A percentile compares a stretch with the other conserved stretches of the same genome.
Evolutionary conservation across 92 coral and sea anemone species (phyloP).

Genomic region (Umimayanthus chanpuru): DNA sequence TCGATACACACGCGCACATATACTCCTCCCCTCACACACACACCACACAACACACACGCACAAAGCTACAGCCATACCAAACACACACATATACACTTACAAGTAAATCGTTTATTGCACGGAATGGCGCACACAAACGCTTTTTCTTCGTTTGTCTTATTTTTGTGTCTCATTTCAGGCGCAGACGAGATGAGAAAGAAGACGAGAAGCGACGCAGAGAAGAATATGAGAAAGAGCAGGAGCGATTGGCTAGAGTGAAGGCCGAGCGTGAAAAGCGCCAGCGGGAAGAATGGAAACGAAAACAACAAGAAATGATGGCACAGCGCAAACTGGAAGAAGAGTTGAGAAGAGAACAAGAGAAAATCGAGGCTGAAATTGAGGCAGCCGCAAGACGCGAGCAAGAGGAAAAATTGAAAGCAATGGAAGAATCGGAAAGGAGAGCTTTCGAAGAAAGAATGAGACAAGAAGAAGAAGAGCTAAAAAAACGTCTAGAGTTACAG

Average conservation of each 20-base stretch:
- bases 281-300: constrained; percentile 90
- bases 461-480: constrained; percentile 84
- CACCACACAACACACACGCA: neutral
- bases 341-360: constrained; percentile 82
- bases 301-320: constrained; percentile 81
- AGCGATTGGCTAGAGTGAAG: constrained; percentile 66
- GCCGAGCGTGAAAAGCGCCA: constrained; percentile 78
- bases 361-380: constrained; percentile 82
- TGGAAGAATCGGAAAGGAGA: constrained; percentile 87
- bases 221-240: constrained; percentile 78
- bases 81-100: neutral
- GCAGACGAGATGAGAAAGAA: constrained; percentile 66
- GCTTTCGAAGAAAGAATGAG: constrained; percentile 86
- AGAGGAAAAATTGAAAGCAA: constrained; percentile 77
- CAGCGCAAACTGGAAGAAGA: constrained; percentile 94
- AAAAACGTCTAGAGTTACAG: constrained; percentile 77
- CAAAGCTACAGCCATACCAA: neutral
- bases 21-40: neutral
- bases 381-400: constrained; percentile 86
- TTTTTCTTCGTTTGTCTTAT: constrained; percentile 10
- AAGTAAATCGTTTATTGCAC: neutral
- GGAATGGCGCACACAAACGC: neutral
- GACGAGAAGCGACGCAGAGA: constrained; percentile 73
- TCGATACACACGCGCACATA: neutral
- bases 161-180: constrained; percentile 35